Evolutionary conservation across 2,888 invertebrate species (phyloP), one percentile per base, ranked within the genome.

Genomic region (Eretmocerus hayati): DNA sequence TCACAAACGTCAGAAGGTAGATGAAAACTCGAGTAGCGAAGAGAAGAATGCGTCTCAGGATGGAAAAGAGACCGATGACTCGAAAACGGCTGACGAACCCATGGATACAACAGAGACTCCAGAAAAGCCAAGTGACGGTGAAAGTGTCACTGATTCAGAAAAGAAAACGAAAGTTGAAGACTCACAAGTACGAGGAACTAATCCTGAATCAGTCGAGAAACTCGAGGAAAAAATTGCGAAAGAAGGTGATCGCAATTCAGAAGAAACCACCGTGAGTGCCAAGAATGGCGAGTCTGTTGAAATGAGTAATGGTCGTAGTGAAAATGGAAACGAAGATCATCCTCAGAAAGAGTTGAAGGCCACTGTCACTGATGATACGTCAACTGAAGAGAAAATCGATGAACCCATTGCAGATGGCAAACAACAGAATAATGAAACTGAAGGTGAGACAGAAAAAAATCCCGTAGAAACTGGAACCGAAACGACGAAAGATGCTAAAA

Each of bases 21-120:
- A 67, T 0, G 55, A 55, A 0, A 45, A 61, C 50, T 51, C 46
- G 2, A 30, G 50, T 1, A 45, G 44, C 16, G 55, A 54, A 32
- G 51, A 50, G 38, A 37, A 47, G 21, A 52, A 56, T 32, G 45
- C 40, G 30, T 13, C 26, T 15, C 19, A 44, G n/a, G 53, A 55
- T 18, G 38, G 48, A 11, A 42, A 41, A 20, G 53, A 54, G 38
- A 8, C 51, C 41, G 39, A 32, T 41, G 52, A 35, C 32, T 13
- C 20, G 37, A 52, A 52, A 42, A 8, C 39, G 2, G 43, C 4
- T 2, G 43, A 42, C 26, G 68, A 67, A 52, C 61, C 66, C 18
- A 66, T 65, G 69, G 67, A 65, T 32, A 65, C 62, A 43, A 60
- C 70, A 1, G 69, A n/a, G n/a, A n/a, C n/a, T n/a, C n/a, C n/a